Base-by-base conservation (phyloP, 1,140 invertebrate species). In the Tetramorium alpestre region DNA sequence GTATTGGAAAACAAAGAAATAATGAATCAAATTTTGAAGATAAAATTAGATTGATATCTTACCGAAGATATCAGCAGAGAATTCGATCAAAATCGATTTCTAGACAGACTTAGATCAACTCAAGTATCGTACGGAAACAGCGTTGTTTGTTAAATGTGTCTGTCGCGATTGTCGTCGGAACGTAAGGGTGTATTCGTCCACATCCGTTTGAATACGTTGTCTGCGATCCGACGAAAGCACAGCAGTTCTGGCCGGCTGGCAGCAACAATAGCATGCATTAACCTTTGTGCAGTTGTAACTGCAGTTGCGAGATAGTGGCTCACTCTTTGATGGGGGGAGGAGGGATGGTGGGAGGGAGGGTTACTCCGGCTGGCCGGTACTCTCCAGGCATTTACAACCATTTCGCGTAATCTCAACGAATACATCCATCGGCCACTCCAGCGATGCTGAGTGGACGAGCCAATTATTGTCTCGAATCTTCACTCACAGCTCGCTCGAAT, bases 251-350 rank as follows among this genome's bases (percentile, higher is more conserved):
- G 91, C 89, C 93, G 93, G 92, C 93, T 92, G 90, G 88, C 93
- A 93, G 86, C 92, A 94, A 95, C 94, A 95, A 95, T 95, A 88
- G 94, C 92, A 92, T 94, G 94, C 94, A 95, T 95, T 95, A 95
- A 94, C 94, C 94, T 95, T 95, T 95, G 94, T 95, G 93, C 93
- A 95, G 90, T 95, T 94, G 94, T 95, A 95, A 95, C 94, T 94
- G 94, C 94, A 95, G 93, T 94, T 93, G 92, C 90, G 93, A 94
- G 94, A 95, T 95, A 95, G 94, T 92, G 88, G 92, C 91, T 92
- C 88, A 86, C 89, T 91, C 87, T 89, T 89, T 87, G 47, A 72
- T 65, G 73, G 51, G 41, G 54, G 85, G 76, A 13, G 25, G 10
- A n/a, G 62, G 62, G 65, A 54, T 60, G 77, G 62, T 65, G 76